Base-by-base conservation (phyloP, 2,888 invertebrate genomes). In the Eurytoma californica region DNA sequence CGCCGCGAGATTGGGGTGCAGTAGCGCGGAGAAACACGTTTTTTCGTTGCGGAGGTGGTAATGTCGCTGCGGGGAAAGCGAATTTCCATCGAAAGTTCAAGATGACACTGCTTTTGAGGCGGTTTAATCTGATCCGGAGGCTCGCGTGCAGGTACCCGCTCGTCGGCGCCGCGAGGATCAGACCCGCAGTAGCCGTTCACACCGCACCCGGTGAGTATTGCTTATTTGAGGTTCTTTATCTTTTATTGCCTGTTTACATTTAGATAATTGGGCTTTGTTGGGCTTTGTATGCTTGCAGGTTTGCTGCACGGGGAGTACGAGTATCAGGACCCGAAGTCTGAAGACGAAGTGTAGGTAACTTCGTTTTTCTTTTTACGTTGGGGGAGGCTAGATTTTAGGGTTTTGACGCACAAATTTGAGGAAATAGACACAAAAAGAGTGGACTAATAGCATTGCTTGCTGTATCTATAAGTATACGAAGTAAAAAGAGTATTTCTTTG, bases 251-350 rank as follows among this genome's bases (percentile, higher is more conserved):
- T 24, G 5, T 9, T 58, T 58, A 12, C 14, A 24, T 14, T 63
- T 49, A 30, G 1, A 53, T n/a, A 30, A 18, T 30, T 55, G 14
- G 4, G 5, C 9, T n/a, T 91, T 91, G 77, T 28, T 66, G 24
- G 24, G 24, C 24, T 24, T 24, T 24, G 24, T 75, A 9, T 81
- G 74, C 81, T 91, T 91, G 74, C 86, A 94, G 94, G 86, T 83
- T 85, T 92, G 82, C 87, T 84, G 73, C 95, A 95, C 87, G 95
- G 95, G n/a, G 95, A 95, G 91, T 98, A 95, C 90, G 98, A 98
- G 91, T 96, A 95, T 94, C 93, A 97, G 91, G 97, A 98, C 90
- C 97, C 98, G 3, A 96, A 96, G 90, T 94, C 95, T 0, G 95
- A 96, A 86, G 95, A 96, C 85, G 97, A 98, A 93, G 93, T 98